A percentile compares a stretch with the other conserved stretches of the same genome.
phyloP scores from a whole-genome alignment of 2,888 invertebrate genomes.

The Herminia tarsipennalis region DNA sequence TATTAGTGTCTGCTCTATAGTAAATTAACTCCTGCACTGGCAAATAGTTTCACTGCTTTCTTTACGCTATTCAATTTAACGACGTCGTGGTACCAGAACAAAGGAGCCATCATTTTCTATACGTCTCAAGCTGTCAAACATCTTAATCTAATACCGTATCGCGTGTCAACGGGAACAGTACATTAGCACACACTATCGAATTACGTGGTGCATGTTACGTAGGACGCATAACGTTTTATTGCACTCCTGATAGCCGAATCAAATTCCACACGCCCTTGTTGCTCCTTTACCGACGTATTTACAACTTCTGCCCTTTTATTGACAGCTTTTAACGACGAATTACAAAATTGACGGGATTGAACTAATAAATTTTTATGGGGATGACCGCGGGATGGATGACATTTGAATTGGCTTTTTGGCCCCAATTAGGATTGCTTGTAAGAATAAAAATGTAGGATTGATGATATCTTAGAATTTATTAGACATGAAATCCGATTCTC shows the following conservation, averaged over 20 bases:
- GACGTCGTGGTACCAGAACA: too few relatives aligned
- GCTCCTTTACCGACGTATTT: slow-evolving; percentile 43
- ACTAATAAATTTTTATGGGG: slow-evolving; percentile 26
- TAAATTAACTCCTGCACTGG: too few relatives aligned
- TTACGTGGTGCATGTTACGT: slow-evolving; percentile 64
- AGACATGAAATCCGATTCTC: too few relatives aligned
- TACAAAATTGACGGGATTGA: slow-evolving; percentile 33
- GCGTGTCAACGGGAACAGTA: slow-evolving; percentile 41
- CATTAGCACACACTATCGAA: slow-evolving; percentile 63
- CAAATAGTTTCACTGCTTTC: too few relatives aligned
- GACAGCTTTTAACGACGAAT: slow-evolving; percentile 34
- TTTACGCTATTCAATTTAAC: too few relatives aligned
- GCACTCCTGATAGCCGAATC: slow-evolving; percentile 57
- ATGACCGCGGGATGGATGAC: slow-evolving; percentile 9
- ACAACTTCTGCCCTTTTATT: slow-evolving; percentile 37
- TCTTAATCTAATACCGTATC: slow-evolving; percentile 30
- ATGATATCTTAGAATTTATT: too few relatives aligned
- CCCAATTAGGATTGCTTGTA: not conserved
- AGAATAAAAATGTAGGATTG: too few relatives aligned
- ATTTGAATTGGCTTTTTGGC: not conserved
- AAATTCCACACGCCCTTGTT: slow-evolving; percentile 58
- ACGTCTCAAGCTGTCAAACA: too few relatives aligned
- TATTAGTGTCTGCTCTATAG: too few relatives aligned
- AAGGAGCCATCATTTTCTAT: too few relatives aligned
- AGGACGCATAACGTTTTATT: slow-evolving; percentile 69